Conservation (phyloP, 2,797 vertebrate species). For the Oreortyx pictus region DNA sequence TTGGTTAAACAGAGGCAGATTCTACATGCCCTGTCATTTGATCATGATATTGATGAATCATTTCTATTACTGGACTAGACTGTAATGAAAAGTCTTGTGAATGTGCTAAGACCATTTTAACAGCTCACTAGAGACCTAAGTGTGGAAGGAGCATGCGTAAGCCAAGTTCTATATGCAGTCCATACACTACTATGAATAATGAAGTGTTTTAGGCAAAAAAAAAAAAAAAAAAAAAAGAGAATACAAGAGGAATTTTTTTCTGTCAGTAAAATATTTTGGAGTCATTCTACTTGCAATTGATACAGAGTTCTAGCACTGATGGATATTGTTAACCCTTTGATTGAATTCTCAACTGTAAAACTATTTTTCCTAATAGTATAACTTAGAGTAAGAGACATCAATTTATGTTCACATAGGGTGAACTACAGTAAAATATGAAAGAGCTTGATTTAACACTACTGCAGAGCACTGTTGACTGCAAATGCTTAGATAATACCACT, state of each 20-base stretch:
- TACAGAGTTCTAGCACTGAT: slow-evolving; percentile 40
- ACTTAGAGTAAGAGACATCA: background rate
- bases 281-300: slow-evolving; percentile 45
- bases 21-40: slow-evolving; percentile 62
- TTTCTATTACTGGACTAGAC: slow-evolving; percentile 70
- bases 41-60: slow-evolving; percentile 78
- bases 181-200: slow-evolving; percentile 69
- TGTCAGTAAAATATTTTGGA: slow-evolving; percentile 48
- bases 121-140: slow-evolving; percentile 76
- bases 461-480: background rate
- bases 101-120: slow-evolving; percentile 77
- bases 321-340: slow-evolving; percentile 53
- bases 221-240: slow-evolving; percentile 51
- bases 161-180: slow-evolving; percentile 55
- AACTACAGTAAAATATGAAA: background rate
- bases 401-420: background rate
- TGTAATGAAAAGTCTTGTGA: slow-evolving; percentile 77
- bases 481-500: background rate
- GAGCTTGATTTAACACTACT: background rate
- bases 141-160: slow-evolving; percentile 68
- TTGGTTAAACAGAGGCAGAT: slow-evolving; percentile 64
- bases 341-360: background rate
- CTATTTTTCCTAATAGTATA: background rate
- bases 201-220: slow-evolving; percentile 60
- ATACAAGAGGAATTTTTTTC: slow-evolving; percentile 41